phyloP scores from a whole-genome alignment of 2,113 vertebrate genomes.

The Ctenodactylus gundi region DNA sequence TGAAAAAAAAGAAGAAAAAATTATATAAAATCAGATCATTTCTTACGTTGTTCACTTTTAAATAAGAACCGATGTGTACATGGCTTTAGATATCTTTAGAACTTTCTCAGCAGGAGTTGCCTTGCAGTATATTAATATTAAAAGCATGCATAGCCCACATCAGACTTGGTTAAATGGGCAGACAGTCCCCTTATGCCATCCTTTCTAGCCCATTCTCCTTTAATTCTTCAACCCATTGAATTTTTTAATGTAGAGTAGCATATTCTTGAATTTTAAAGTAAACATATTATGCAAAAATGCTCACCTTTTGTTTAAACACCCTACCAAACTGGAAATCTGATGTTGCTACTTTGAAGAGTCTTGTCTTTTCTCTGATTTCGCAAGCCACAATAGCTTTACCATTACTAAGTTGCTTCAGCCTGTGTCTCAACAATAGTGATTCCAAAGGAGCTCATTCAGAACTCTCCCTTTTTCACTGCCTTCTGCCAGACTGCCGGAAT shows the following conservation, averaged over 20 bases:
- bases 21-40: conserved; percentile 27
- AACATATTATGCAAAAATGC: conserved; percentile 62
- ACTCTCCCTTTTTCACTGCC: conserved; percentile 69
- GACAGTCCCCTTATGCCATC: conserved; percentile 1
- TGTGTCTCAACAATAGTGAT: conserved; percentile 76
- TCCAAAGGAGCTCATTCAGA: conserved; percentile 77
- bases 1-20: conserved; percentile 62
- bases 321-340: conserved; percentile 55
- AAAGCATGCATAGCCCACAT: conserved; percentile 55
- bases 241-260: conserved; percentile 50
- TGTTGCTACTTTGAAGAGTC: conserved; percentile 69
- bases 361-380: conserved; percentile 73
- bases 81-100: conserved; percentile 25
- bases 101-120: conserved; percentile 21
- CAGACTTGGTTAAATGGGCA: conserved; percentile 65
- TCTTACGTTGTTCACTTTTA: conserved; percentile 34
- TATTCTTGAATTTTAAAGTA: conserved; percentile 69
- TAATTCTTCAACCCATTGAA: conserved; percentile 63
- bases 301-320: conserved; percentile 72
- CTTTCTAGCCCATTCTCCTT: conserved; percentile 62
- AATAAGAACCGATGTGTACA: background rate
- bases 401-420: conserved; percentile 76
- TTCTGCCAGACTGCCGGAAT: background rate
- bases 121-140: conserved; percentile 50
- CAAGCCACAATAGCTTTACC: conserved; percentile 74